Conservation (phyloP, 1,140 invertebrate genomes). For the Planococcus citri region DNA sequence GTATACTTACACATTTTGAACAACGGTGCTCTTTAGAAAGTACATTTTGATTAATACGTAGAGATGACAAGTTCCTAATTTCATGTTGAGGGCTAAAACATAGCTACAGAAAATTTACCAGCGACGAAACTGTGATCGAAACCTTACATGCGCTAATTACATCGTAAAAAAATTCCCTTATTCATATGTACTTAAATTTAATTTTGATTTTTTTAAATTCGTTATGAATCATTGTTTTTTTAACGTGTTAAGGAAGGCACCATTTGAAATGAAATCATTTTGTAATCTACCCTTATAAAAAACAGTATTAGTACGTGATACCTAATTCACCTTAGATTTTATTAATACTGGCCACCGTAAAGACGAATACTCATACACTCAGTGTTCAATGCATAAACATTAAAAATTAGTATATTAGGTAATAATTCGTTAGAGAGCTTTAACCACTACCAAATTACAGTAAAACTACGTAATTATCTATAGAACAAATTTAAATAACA, state of each 20-base stretch:
- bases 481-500: background rate
- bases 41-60: background rate
- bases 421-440: slow-evolving; percentile 7
- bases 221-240: background rate
- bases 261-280: background rate
- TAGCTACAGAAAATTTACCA: background rate
- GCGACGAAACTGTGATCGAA: no score
- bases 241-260: background rate
- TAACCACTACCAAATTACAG: background rate
- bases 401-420: background rate
- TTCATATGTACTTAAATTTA: background rate
- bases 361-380: background rate
- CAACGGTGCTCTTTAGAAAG: background rate
- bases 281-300: background rate
- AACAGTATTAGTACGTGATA: background rate
- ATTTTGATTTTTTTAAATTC: background rate
- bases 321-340: background rate
- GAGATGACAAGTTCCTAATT: background rate
- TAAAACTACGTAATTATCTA: background rate
- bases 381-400: background rate
- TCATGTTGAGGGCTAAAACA: background rate
- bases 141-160: no score
- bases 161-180: no score
- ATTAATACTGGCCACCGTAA: background rate
- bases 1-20: background rate